Evolutionary conservation across 2,888 invertebrate genomes (phyloP), one percentile per base, ranked within the genome.

Genomic region (Melipona beecheii): DNA sequence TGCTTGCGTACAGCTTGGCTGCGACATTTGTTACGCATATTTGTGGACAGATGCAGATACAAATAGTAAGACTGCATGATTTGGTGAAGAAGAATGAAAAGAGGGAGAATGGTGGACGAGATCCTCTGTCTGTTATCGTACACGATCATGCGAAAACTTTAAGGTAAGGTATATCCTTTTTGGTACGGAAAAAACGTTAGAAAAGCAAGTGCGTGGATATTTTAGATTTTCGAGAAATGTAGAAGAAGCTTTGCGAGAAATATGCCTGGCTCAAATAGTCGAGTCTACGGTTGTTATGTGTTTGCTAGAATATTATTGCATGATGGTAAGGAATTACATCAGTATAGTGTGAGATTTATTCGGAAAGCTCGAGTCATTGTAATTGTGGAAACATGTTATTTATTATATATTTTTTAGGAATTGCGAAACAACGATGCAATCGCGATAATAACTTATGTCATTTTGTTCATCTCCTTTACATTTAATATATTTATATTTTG

Each of bases 241-340:
- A 1, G 74, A 78, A 24, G 56, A 56, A 19, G 71, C 64, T 1
- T 52, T 81, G 11, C n/a, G 54, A 2, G 58, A 73, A 9, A 69
- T 84, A 69, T 91, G 92, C 62, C 85, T 93, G 15, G 84, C 91
- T 3, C 92, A 93, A 88, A 85, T 93, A 17, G 71, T 93, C 13
- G 91, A 91, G 5, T 93, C 92, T n/a, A 93, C 93, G 0, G 74
- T 92, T 71, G 91, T 87, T 54, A 92, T 93, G 65, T 93, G 93
- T 68, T 87, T 93, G 24, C 88, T 93, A 4, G 92, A 91, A 74
- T 93, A 92, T 77, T 93, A 92, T 80, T 90, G 91, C 31, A 84
- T 93, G 68, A 88, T 84, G 91, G 93, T 93, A 91, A 84, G 31
- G 21, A 31, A 31, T 64, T 21, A 36, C 15, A 9, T 17, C n/a